A percentile compares a stretch with the other conserved stretches of the same genome.
Conservation (phyloP, 2,888 invertebrate species). For the Protophormia terraenovae region DNA sequence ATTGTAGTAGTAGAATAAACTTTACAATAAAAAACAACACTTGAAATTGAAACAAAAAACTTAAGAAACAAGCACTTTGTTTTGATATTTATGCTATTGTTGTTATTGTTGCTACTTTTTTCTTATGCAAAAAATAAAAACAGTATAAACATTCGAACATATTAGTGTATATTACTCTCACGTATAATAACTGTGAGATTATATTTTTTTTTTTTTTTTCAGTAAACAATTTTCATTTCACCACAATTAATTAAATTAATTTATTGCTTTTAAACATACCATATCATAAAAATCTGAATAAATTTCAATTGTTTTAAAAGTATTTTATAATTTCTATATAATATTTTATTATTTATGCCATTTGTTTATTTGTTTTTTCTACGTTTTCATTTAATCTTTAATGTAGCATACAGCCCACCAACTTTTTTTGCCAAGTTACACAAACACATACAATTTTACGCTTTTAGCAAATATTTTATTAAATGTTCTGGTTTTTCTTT, state of each 20-base stretch:
- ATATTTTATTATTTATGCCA: background rate
- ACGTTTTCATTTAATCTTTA: background rate
- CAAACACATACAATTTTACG: background rate
- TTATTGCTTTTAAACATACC: background rate
- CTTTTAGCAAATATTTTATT: background rate
- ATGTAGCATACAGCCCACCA: background rate
- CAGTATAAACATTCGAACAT: background rate
- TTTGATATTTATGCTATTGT: conserved; percentile 15
- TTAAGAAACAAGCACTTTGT: conserved; percentile 61
- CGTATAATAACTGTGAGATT: background rate
- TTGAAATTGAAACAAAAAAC: conserved; percentile 43
- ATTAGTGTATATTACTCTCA: background rate
- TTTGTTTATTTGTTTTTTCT: conserved; percentile 9
- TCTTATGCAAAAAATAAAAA: conserved; percentile 4
- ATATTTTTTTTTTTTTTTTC: background rate
- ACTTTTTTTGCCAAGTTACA: background rate
- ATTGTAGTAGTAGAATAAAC: background rate
- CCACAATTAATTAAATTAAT: background rate
- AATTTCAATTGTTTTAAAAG: no score
- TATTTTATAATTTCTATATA: no score
- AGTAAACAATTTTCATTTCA: background rate
- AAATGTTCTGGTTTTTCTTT: conserved; percentile 51
- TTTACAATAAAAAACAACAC: conserved; percentile 23
- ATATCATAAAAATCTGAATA: background rate
- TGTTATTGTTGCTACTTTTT: conserved; percentile 20